Evolutionary conservation across 2,797 vertebrate genomes (phyloP).

Genomic region (Chrysolophus pictus): DNA sequence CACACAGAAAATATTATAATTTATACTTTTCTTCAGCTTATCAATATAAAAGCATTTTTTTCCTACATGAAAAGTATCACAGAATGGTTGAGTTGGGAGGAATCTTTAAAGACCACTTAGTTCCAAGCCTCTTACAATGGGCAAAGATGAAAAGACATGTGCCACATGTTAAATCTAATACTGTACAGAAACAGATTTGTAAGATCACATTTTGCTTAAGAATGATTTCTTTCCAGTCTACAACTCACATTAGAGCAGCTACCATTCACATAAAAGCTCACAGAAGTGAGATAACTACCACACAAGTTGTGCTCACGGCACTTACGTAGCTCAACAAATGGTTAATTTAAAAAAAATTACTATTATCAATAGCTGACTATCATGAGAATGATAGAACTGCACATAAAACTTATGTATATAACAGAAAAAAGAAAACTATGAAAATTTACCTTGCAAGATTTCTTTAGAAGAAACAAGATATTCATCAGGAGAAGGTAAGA

Average conservation of each 20-base stretch:
- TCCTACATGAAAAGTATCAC: not conserved
- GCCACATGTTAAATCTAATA: not conserved
- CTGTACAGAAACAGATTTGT: not conserved
- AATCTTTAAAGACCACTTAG: not conserved
- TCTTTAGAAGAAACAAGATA: conserved; percentile 8
- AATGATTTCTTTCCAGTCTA: not conserved
- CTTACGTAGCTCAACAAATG: not conserved
- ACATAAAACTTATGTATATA: accelerated
- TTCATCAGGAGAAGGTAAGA: conserved; percentile 28
- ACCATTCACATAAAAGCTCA: not conserved
- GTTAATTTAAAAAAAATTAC: too few relatives aligned
- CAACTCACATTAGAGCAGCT: not conserved
- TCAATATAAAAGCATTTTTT: not conserved
- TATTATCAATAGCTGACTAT: accelerated
- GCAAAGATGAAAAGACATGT: not conserved
- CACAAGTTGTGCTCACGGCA: not conserved
- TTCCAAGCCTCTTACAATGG: not conserved
- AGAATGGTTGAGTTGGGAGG: not conserved
- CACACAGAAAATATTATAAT: not conserved
- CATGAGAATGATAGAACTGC: not conserved
- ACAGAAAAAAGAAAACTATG: not conserved
- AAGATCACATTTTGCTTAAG: not conserved
- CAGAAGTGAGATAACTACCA: not conserved
- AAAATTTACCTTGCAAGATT: conserved; percentile 67
- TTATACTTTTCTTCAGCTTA: not conserved